phyloP scores from a whole-genome alignment of 2,888 invertebrate species.

The Ctenicera cuprea region DNA sequence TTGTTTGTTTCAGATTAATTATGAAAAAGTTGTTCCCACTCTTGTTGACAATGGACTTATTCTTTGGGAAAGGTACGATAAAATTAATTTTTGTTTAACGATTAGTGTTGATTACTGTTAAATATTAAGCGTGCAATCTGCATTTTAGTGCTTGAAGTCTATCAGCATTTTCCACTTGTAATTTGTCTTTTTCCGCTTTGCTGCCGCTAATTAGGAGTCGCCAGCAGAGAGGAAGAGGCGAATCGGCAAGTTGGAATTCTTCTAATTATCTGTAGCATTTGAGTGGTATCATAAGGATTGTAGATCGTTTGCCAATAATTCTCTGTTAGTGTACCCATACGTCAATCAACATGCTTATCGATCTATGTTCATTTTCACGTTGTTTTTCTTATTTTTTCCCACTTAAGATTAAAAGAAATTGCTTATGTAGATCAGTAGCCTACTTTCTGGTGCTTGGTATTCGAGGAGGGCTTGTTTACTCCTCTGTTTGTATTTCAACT shows the following conservation, averaged over 20 bases:
- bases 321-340: background rate
- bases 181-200: conserved; percentile 56
- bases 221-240: conserved; percentile 52
- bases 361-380: no score
- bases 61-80: conserved; percentile 48
- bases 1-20: conserved; percentile 46
- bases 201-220: conserved; percentile 51
- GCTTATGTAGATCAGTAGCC: background rate
- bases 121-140: no score
- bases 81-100: no score
- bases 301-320: background rate
- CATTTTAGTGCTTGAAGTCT: no score
- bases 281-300: background rate
- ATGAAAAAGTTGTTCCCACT: conserved; percentile 42
- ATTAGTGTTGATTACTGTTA: no score
- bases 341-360: no score
- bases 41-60: conserved; percentile 41
- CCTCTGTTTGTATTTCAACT: conserved; percentile 33
- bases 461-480: conserved; percentile 15
- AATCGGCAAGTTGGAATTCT: conserved; percentile 40
- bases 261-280: conserved; percentile 5
- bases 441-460: background rate
- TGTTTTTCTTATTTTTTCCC: background rate
- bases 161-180: conserved; percentile 32
- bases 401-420: background rate